Evolutionary conservation across 1,140 invertebrate genomes (phyloP), one percentile per base, ranked within the genome.

Genomic region (Trachymyrmex cornetzi): DNA sequence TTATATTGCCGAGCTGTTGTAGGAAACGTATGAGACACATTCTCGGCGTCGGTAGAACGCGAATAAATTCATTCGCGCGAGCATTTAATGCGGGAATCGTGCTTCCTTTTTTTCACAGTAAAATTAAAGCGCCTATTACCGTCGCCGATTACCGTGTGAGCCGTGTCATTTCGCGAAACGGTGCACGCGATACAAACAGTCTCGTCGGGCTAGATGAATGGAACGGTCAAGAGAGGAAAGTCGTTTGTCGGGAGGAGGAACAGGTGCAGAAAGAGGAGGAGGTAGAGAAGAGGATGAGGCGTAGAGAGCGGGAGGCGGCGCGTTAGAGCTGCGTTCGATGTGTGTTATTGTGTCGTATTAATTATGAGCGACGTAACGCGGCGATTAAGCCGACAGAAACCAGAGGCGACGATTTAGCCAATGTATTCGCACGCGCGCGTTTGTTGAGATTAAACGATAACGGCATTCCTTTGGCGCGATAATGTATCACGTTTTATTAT

Each of bases 391-490:
- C 69, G 50, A 22, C 7, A 59, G 79, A 57, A 81, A 81, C 30
- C 44, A 57, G 64, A 72, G 57, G 27, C 19, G 69, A 84, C 55
- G 69, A 74, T 82, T 82, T 74, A 82, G 67, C 48, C 67, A 30
- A 55, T 27, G 30, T 44, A n/a, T 74, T 57, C 57, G 50, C 61
- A 66, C 59, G 75, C 61, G 22, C 48, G 24, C 22, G 71, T 77
- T 74, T 84, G 55, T 84, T 59, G 50, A 84, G 80, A 84, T 75
- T 74, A 16, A 84, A n/a, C 69, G 80, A 61, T 75, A 84, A 50
- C 55, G 19, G 48, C 55, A 63, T 84, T 84, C 69, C 24, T 27
- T 7, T 19, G 55, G 38, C 38, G 55, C 27, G 69, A 75, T 84
- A 75, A 84, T 63, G n/a, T 19, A 80, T 64, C 82, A 30, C 34